Evolutionary conservation across 2,888 invertebrate genomes (phyloP).

Genomic region (Isotomurus palustris): DNA sequence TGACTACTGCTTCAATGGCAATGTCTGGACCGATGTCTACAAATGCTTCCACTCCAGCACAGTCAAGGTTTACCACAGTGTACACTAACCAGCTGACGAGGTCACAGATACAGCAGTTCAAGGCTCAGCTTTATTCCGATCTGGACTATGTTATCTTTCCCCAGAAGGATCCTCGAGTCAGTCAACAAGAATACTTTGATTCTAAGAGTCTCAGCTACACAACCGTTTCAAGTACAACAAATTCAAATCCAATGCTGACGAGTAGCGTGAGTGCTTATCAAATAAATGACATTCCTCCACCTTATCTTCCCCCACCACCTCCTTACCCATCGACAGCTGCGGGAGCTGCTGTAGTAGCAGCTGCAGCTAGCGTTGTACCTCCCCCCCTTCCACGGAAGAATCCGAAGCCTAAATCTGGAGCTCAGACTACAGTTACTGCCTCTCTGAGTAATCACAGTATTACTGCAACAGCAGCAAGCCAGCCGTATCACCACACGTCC

Average conservation of each 20-base stretch:
- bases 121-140: slow-evolving; percentile 83
- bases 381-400: slow-evolving; percentile 19
- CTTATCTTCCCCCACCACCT: slow-evolving; percentile 47
- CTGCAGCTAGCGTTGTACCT: slow-evolving; percentile 5
- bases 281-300: slow-evolving; percentile 50
- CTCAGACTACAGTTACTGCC: slow-evolving; percentile 2
- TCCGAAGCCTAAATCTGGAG: not conserved
- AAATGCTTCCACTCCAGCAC: slow-evolving; percentile 9
- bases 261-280: slow-evolving; percentile 54
- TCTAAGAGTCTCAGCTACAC: slow-evolving; percentile 61
- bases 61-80: slow-evolving; percentile 40
- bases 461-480: slow-evolving; percentile 30
- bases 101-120: slow-evolving; percentile 78
- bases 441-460: slow-evolving; percentile 29
- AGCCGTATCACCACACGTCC: slow-evolving; percentile 35
- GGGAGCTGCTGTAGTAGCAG: not conserved
- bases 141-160: slow-evolving; percentile 90
- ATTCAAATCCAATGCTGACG: slow-evolving; percentile 56
- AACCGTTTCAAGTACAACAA: slow-evolving; percentile 51
- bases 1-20: slow-evolving; percentile 3
- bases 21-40: not conserved
- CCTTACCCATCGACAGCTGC: slow-evolving; percentile 22
- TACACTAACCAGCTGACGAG: slow-evolving; percentile 58
- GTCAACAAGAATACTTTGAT: slow-evolving; percentile 85
- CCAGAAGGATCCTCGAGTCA: slow-evolving; percentile 79